These are phyloP conservation scores for Polypedilum pembai DNA, from an alignment of 1,140 invertebrate species.

Conservation along the genomic window DNA sequence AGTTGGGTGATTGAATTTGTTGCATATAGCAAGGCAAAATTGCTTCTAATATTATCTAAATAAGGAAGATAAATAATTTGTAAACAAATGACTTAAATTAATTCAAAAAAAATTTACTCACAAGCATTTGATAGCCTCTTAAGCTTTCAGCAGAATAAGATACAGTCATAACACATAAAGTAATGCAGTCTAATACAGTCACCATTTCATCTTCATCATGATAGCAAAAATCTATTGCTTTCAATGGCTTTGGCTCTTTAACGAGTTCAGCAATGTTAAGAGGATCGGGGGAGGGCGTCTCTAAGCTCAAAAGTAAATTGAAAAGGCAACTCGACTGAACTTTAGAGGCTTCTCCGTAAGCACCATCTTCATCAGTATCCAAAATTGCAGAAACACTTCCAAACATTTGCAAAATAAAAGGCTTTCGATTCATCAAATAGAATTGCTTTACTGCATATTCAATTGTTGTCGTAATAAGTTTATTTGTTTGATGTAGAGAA, in stretches of 20 bases:
- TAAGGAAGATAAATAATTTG: conserved; percentile 31
- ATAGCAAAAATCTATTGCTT: conserved; percentile 95
- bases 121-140: conserved; percentile 95
- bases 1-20: conserved; percentile 83
- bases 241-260: conserved; percentile 90
- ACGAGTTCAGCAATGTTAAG: conserved; percentile 93
- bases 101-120: conserved; percentile 42
- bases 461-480: conserved; percentile 86
- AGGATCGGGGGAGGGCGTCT: conserved; percentile 87
- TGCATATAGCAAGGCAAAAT: conserved; percentile 90
- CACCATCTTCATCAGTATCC: conserved; percentile 81
- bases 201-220: conserved; percentile 93
- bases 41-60: conserved; percentile 88
- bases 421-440: conserved; percentile 95
- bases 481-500: conserved; percentile 96
- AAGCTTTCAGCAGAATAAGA: conserved; percentile 94
- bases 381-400: conserved; percentile 93
- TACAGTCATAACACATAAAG: conserved; percentile 93
- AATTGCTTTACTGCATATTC: conserved; percentile 98
- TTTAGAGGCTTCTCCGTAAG: conserved; percentile 84
- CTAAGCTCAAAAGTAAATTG: conserved; percentile 82
- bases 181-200: conserved; percentile 87
- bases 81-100: not conserved
- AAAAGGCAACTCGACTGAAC: conserved; percentile 86
- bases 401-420: conserved; percentile 98